Evolutionary conservation across 2,797 vertebrate genomes (phyloP).

Genomic region (Mycteria americana): DNA sequence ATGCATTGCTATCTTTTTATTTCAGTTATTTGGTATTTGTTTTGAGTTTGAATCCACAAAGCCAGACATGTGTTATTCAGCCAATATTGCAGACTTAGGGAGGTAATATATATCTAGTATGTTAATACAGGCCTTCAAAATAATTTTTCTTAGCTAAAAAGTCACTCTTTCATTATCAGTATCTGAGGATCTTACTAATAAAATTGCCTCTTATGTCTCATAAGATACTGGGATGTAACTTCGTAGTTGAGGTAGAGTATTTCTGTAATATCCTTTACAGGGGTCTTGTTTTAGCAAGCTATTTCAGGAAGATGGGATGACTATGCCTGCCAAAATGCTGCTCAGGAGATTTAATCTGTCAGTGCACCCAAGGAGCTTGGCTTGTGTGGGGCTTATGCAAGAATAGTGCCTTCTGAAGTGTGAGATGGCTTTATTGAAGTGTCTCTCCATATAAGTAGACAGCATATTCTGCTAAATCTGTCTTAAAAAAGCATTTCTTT

Average conservation of each 20-base stretch:
- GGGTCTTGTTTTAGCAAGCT: neutral
- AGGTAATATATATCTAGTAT: neutral
- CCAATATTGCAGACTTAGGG: neutral
- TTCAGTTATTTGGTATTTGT: neutral
- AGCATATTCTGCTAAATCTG: neutral
- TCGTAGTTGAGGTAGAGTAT: neutral
- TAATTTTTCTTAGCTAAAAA: neutral
- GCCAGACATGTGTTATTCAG: neutral
- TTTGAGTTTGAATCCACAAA: neutral
- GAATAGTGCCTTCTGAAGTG: neutral
- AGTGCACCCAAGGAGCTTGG: neutral
- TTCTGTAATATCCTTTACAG: neutral
- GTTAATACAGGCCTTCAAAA: neutral
- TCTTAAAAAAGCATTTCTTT: neutral
- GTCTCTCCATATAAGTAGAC: neutral
- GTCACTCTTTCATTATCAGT: neutral
- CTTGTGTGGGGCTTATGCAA: neutral
- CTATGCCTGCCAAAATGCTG: neutral
- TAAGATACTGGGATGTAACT: neutral
- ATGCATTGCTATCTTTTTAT: neutral
- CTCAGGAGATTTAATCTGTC: neutral
- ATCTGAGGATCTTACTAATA: neutral
- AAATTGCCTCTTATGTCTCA: neutral
- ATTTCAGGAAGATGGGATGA: neutral
- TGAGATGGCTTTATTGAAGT: neutral